Percentiles rank a stretch among this genome's conserved stretches.
phyloP scores from a whole-genome alignment of 1,140 invertebrate species.

The Lepidurus apus region DNA sequence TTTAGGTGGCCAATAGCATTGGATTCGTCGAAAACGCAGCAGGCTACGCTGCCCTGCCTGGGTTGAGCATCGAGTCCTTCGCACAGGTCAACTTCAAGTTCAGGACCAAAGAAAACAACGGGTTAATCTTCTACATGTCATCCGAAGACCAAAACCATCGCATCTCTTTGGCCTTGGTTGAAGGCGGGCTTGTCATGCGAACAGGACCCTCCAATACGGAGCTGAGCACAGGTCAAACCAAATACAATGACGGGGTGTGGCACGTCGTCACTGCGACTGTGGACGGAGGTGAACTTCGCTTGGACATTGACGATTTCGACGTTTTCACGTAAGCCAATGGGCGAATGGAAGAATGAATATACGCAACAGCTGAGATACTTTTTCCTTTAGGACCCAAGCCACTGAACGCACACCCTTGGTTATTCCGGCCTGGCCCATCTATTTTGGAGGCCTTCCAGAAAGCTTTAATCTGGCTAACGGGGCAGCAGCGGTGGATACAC shows the following conservation, averaged over 20 bases:
- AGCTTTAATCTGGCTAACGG: slow-evolving; percentile 47
- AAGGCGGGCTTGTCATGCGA: slow-evolving; percentile 64
- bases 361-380: slow-evolving; percentile 35
- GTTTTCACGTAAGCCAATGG: slow-evolving; percentile 54
- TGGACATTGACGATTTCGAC: slow-evolving; percentile 80
- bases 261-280: slow-evolving; percentile 84
- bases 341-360: background rate
- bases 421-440: slow-evolving; percentile 54
- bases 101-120: slow-evolving; percentile 68
- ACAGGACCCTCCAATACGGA: slow-evolving; percentile 48
- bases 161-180: slow-evolving; percentile 60
- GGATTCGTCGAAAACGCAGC: slow-evolving; percentile 43
- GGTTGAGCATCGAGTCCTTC: slow-evolving; percentile 37
- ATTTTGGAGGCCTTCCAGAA: slow-evolving; percentile 75
- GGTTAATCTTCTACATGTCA: slow-evolving; percentile 68
- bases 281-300: slow-evolving; percentile 53
- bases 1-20: slow-evolving; percentile 48
- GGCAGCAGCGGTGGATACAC: slow-evolving; percentile 44
- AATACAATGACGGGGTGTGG: slow-evolving; percentile 84
- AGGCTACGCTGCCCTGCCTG: slow-evolving; percentile 42
- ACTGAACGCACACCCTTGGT: slow-evolving; percentile 51
- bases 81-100: slow-evolving; percentile 78
- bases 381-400: slow-evolving; percentile 49
- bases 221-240: slow-evolving; percentile 52
- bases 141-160: slow-evolving; percentile 57